These are phyloP conservation scores for Felis catus DNA, from an alignment of 2,113 vertebrate species.

Conservation along the genomic window F.catus_Fca126_mat1.0 CM031417.1:38986501-38987000, in stretches of 20 bases:
- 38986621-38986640: background rate
- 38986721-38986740: constrained; percentile 61
- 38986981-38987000: background rate
- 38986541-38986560: constrained; percentile 76
- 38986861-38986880: background rate
- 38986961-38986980: background rate
- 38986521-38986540: constrained; percentile 76
- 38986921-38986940: background rate
- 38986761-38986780: constrained; percentile 27
- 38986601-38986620: background rate
- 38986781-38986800: constrained; percentile 2
- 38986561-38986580: constrained; percentile 71
- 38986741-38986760: constrained; percentile 45
- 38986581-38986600: constrained; percentile 3
- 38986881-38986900: background rate
- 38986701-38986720: background rate
- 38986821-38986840: constrained; percentile 6
- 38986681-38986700: background rate
- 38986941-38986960: fast-evolving
- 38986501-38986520: constrained; percentile 48
- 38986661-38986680: constrained; percentile 18
- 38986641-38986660: background rate
- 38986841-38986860: background rate
- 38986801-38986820: constrained; percentile 42
- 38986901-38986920: fast-evolving